Evolutionary conservation across 2,797 vertebrate genomes (phyloP).

Genomic region (Pangasius djambal): DNA sequence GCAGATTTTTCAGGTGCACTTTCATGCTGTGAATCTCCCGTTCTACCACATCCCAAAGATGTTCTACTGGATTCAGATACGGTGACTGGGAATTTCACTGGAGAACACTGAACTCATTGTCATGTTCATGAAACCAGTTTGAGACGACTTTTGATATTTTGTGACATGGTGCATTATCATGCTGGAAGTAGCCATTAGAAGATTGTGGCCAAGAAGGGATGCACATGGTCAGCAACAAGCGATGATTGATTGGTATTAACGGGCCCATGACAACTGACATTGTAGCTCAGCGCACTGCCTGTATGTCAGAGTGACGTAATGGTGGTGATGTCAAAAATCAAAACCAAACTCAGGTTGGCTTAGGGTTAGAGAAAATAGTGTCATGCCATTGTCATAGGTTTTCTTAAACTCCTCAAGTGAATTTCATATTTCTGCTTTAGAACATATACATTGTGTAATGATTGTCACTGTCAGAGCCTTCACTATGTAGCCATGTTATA

Average conservation of each 20-base stretch:
- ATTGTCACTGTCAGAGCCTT: neutral
- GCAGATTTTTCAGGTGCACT: neutral
- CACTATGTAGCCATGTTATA: neutral
- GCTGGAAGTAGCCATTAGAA: neutral
- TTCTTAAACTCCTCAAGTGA: neutral
- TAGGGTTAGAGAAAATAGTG: neutral
- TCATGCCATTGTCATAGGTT: neutral
- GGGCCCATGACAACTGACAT: neutral
- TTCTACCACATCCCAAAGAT: neutral
- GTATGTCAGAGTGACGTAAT: neutral
- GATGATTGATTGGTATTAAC: neutral
- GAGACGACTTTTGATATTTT: neutral
- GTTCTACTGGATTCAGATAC: neutral
- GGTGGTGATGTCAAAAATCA: neutral
- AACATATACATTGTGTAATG: no score
- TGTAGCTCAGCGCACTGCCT: neutral
- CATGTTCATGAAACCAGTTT: neutral
- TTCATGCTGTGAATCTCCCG: neutral
- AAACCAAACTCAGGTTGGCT: neutral
- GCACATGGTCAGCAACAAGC: neutral
- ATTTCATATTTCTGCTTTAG: neutral
- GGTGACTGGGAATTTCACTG: neutral
- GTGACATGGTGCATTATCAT: neutral
- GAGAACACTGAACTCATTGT: neutral
- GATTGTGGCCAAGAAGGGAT: neutral